Evolutionary conservation across 1,140 invertebrate genomes (phyloP).

Genomic region (Agrilus planipennis): DNA sequence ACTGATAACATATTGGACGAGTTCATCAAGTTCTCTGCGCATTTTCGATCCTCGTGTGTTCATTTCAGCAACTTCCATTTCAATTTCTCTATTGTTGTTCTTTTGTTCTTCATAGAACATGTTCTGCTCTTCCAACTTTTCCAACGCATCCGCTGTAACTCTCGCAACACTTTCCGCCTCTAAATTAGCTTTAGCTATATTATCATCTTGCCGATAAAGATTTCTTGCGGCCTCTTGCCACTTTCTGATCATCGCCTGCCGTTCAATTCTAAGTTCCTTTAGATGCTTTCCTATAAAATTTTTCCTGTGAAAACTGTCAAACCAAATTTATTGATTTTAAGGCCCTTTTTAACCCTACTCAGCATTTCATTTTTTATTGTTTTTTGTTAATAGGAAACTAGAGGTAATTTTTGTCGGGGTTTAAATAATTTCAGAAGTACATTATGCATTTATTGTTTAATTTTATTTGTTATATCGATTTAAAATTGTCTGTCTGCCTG

Average conservation of each 20-base stretch:
- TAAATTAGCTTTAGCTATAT: constrained; percentile 36
- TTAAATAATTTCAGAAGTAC: too few relatives aligned
- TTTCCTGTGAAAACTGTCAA: too few relatives aligned
- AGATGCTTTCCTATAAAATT: constrained; percentile 24
- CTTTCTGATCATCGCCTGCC: constrained; percentile 23
- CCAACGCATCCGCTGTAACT: constrained; percentile 18
- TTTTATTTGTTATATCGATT: too few relatives aligned
- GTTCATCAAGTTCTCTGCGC: constrained; percentile 16
- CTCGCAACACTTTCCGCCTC: constrained; percentile 17
- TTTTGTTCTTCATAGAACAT: constrained; percentile 25
- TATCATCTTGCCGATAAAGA: constrained; percentile 40
- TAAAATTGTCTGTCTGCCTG: too few relatives aligned
- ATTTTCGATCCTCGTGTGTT: constrained; percentile 19
- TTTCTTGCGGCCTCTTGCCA: constrained; percentile 44
- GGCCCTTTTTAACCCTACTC: too few relatives aligned
- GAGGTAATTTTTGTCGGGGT: too few relatives aligned
- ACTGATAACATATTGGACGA: constrained; percentile 13
- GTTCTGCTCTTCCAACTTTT: constrained; percentile 26
- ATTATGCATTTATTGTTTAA: too few relatives aligned
- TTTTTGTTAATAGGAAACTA: too few relatives aligned
- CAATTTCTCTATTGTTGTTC: constrained; percentile 24
- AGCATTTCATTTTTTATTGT: too few relatives aligned
- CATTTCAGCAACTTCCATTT: constrained; percentile 19
- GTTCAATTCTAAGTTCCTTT: constrained; percentile 23
- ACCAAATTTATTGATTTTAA: too few relatives aligned